phyloP scores from a whole-genome alignment of 1,140 invertebrate genomes.

The Melipona quadrifasciata region DNA sequence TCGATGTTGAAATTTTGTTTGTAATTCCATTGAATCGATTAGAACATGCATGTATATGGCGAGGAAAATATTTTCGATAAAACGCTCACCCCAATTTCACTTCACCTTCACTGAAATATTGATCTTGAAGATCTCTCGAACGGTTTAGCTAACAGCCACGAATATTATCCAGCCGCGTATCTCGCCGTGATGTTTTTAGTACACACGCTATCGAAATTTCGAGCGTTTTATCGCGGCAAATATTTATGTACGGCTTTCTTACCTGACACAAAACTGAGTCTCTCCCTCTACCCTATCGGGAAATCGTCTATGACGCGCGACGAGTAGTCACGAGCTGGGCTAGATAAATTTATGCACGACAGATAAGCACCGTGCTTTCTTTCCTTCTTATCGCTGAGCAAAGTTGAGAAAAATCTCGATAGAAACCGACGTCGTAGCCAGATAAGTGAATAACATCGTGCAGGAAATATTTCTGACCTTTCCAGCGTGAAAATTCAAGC shows the following conservation, averaged over 20 bases:
- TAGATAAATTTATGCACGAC: constrained; percentile 65
- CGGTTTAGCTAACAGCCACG: neutral
- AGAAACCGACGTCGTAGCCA: neutral
- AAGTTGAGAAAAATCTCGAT: constrained; percentile 46
- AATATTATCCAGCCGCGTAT: neutral
- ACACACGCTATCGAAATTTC: constrained; percentile 24
- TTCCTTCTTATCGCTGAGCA: constrained; percentile 72
- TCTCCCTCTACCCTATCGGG: constrained; percentile 14
- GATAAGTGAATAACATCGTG: neutral
- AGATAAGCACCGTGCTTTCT: constrained; percentile 69
- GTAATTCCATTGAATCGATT: neutral
- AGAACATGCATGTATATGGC: neutral
- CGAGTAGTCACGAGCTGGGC: constrained; percentile 11
- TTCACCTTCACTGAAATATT: neutral
- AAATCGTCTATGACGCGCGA: constrained; percentile 25
- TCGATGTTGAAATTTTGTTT: too few relatives aligned
- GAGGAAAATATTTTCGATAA: neutral
- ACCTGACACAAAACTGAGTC: constrained; percentile 21
- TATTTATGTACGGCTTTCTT: constrained; percentile 53
- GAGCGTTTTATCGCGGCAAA: constrained; percentile 55
- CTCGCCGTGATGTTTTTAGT: neutral
- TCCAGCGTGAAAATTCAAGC: neutral
- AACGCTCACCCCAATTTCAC: neutral
- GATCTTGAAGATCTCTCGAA: neutral
- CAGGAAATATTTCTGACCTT: neutral